Percentiles rank a stretch among this genome's conserved stretches.
Conservation (phyloP, 2,113 vertebrate species). For the Microcebus tavaratra region DNA sequence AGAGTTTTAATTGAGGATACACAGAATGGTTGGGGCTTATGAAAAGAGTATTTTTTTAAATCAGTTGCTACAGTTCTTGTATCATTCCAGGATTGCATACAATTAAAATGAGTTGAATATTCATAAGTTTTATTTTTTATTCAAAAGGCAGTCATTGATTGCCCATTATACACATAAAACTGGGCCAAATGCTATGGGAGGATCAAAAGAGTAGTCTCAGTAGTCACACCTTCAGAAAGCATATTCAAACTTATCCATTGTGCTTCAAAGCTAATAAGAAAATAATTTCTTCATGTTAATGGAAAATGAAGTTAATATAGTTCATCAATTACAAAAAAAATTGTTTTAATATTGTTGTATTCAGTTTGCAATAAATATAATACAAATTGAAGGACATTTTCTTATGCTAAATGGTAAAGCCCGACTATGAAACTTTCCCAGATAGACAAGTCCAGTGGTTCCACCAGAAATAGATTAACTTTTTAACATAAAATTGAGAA, state of each 20-base stretch:
- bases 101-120: not conserved
- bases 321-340: not conserved
- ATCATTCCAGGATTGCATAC: not conserved
- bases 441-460: not conserved
- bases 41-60: not conserved
- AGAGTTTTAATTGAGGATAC: conserved; percentile 13
- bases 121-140: not conserved
- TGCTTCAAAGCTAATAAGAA: not conserved
- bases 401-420: not conserved
- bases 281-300: not conserved
- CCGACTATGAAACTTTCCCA: not conserved
- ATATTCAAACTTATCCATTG: not conserved
- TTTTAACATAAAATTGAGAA: not conserved
- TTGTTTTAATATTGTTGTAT: not conserved
- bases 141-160: not conserved
- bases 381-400: not conserved
- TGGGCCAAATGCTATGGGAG: not conserved
- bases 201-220: not conserved
- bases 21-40: not conserved
- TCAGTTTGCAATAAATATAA: not conserved
- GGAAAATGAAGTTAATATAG: not conserved
- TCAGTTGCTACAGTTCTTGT: not conserved
- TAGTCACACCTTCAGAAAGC: not conserved
- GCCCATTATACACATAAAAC: not conserved
- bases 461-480: not conserved